Conservation (phyloP, 2,113 vertebrate genomes). For the Eublepharis macularius region DNA sequence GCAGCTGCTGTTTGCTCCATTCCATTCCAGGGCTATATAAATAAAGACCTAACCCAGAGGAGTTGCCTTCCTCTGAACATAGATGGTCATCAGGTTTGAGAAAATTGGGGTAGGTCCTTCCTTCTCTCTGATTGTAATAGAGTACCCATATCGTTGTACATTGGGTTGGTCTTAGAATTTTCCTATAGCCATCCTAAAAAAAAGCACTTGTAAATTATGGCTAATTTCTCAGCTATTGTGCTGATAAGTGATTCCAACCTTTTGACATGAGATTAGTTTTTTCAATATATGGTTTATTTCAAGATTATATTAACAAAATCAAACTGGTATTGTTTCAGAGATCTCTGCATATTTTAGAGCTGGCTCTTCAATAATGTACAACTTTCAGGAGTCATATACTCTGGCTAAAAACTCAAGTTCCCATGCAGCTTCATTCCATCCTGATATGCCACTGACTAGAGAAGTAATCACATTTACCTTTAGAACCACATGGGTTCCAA, state of each 20-base stretch:
- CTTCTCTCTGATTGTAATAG: too few relatives aligned
- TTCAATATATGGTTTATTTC: background rate
- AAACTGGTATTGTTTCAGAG: conserved; percentile 76
- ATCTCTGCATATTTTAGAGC: conserved; percentile 87
- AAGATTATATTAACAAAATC: conserved; percentile 18
- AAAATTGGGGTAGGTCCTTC: too few relatives aligned
- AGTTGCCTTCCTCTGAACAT: too few relatives aligned
- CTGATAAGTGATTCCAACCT: background rate
- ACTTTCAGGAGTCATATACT: conserved; percentile 87
- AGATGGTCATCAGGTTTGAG: too few relatives aligned
- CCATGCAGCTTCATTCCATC: conserved; percentile 83
- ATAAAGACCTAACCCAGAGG: too few relatives aligned
- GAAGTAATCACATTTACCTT: conserved; percentile 86
- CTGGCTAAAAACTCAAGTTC: conserved; percentile 82
- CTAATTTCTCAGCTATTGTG: background rate
- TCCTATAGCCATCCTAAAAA: background rate
- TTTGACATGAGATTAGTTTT: background rate
- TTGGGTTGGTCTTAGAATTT: background rate
- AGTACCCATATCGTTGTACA: background rate
- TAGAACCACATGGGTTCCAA: conserved; percentile 82
- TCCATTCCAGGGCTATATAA: too few relatives aligned
- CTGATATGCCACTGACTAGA: conserved; percentile 80
- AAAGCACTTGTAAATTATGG: background rate
- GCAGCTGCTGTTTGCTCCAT: too few relatives aligned
- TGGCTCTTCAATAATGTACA: conserved; percentile 84